Percentiles rank a stretch among this genome's conserved stretches.
Conservation (phyloP, 2,113 vertebrate species). For the Globicephala melas region DNA sequence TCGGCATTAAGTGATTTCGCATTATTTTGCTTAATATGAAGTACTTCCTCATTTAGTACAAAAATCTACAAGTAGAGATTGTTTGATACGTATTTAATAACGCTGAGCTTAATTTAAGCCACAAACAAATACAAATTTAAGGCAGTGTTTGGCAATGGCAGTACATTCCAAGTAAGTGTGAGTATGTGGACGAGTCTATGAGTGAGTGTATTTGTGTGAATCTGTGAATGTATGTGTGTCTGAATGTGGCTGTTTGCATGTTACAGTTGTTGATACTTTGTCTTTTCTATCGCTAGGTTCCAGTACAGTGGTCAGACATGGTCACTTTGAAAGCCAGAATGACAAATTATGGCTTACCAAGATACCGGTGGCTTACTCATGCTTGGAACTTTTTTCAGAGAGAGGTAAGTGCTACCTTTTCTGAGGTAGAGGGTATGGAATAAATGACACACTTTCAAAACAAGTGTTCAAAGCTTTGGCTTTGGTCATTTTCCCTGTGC, state of each 20-base stretch:
- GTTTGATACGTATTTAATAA: neutral
- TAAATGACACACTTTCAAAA: neutral
- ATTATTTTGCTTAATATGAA: neutral
- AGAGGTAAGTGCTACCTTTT: slow-evolving; percentile 85
- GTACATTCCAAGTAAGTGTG: neutral
- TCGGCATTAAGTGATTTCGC: neutral
- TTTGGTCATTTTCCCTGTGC: slow-evolving; percentile 6
- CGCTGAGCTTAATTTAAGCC: neutral
- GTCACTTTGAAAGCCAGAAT: slow-evolving; percentile 96
- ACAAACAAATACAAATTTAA: neutral
- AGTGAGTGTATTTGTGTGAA: neutral
- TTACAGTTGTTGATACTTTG: neutral
- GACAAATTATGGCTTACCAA: slow-evolving; percentile 93
- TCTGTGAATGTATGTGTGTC: neutral
- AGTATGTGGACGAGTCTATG: neutral
- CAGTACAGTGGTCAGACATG: slow-evolving; percentile 96
- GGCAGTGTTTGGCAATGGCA: neutral
- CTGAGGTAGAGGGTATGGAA: neutral
- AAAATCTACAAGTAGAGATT: neutral
- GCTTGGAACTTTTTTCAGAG: slow-evolving; percentile 99
- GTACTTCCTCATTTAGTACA: neutral
- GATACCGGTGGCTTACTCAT: slow-evolving; percentile 96
- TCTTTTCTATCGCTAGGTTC: slow-evolving; percentile 80
- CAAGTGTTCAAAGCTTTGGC: neutral
- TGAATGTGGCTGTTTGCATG: neutral